Base-by-base conservation (phyloP, 2,797 vertebrate genomes). In the Arctocebus calabarensis region DNA sequence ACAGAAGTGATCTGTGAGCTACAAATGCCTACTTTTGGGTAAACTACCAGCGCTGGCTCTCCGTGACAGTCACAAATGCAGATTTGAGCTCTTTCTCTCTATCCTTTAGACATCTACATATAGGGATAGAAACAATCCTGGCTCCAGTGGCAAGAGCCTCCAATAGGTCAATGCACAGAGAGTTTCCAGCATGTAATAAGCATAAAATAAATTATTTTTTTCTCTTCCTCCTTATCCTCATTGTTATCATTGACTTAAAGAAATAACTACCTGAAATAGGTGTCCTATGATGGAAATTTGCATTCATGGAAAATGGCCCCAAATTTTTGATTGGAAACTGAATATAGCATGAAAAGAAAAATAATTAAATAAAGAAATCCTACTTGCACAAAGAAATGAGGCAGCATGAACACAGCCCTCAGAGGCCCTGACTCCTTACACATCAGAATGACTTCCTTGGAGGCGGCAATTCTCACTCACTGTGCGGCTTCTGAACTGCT, bases 331-430 rank as follows among this genome's bases (percentile, higher is more conserved):
- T 89, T 27, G 85, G 5, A 29, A 57, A 40, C 22, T 71, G 7
- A 84, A 27, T 87, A 68, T n/a, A 86, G 70, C 43, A 55, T n/a
- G 32, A 61, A 27, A 85, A 93, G 83, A 85, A 59, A 85, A 86
- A 85, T 79, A 92, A 88, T 87, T 74, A 96, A 91, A 43, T 81
- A 84, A 59, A 57, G 61, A 91, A 90, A 7, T 52, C 3, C 13
- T 25, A 92, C 1, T 32, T 45, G 62, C 29, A 48, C 5, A 3
- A 27, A 90, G 66, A 94, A 94, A 57, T 94, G 93, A 52, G 5
- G 77, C 84, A 94, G 68, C 90, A 83, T n/a, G 74, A 29, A 23
- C 61, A 52, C 1, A 27, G 23, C 13, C 17, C 48, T 25, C 45
- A 7, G 91, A n/a, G 13, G 6, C 59, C 83, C 40, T 9, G 62